Evolutionary conservation across 2,888 invertebrate genomes (phyloP), one percentile per base, ranked within the genome.

Genomic region (Chaitophorus viminalis): DNA sequence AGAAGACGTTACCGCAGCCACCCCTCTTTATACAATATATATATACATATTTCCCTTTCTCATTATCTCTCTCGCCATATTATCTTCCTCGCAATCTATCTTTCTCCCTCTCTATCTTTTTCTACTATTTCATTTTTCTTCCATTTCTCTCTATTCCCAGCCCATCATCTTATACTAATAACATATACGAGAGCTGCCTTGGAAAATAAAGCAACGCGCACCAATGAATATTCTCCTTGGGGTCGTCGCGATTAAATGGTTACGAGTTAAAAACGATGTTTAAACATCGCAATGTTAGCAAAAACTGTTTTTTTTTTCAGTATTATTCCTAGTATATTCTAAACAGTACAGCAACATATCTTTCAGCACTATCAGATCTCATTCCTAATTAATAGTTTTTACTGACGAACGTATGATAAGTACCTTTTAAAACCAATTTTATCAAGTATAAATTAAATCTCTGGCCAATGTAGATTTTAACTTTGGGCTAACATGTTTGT

Each of bases 1-100:
- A 79, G 60, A 65, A 79, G 36, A 65, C 79, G 36, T 70, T 70
- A 70, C 70, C 70, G 17, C 70, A n/a, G 17, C n/a, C 70, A 29
- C n/a, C n/a, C 8, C 36, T 54, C 25, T 54, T 33, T 33, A 79
- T 79, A n/a, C n/a, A n/a, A n/a, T n/a, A 36, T 39, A 33, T 8
- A 6, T 52, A 21, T 8, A 0, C 18, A 11, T 25, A 0, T 31
- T 1, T 4, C 33, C 31, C 39, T 54, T 31, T 17, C 25, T 54
- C 39, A 1, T 3, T 29, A 29, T 4, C 46, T 46, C 46, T 77
- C 76, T 29, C 8, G 46, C 17, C 46, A 17, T 46, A 18, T 31
- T 25, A 18, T 21, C 60, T 60, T 18, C 14, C 60, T 21, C 18
- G 14, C 60, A 60, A 39, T 39, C 3, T 6, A 39, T 25, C 60